phyloP scores from a whole-genome alignment of 2,797 vertebrate species.

The Sarcophilus harrisii region DNA sequence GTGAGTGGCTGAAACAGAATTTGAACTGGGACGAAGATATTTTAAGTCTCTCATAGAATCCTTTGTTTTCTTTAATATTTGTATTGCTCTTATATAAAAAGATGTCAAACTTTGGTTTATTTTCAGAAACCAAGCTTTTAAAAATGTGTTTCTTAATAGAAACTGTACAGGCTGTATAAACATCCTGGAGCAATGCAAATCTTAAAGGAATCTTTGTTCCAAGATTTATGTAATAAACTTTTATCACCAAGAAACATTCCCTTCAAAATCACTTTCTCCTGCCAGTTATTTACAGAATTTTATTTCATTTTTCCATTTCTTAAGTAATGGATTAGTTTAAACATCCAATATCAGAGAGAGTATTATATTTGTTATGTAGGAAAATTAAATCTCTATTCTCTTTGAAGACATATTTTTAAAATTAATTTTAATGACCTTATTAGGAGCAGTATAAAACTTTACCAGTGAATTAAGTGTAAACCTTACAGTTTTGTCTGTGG shows the following conservation, averaged over 20 bases:
- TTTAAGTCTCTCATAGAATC: slow-evolving; percentile 42
- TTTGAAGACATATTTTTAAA: neutral
- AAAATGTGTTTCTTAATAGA: neutral
- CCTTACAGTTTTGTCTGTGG: neutral
- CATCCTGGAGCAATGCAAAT: neutral
- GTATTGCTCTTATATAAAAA: slow-evolving; percentile 48
- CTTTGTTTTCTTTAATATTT: slow-evolving; percentile 43
- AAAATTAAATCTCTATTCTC: neutral
- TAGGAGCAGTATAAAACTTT: neutral
- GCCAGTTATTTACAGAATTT: slow-evolving; percentile 22
- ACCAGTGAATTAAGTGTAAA: neutral
- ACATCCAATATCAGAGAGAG: neutral
- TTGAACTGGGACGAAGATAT: slow-evolving; percentile 1
- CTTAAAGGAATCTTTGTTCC: neutral
- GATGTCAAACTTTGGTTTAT: slow-evolving; percentile 34
- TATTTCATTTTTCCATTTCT: slow-evolving; percentile 3
- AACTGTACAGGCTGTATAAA: neutral
- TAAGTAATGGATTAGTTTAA: neutral
- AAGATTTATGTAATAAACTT: slow-evolving; percentile 22
- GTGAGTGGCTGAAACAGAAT: neutral
- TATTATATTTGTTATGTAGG: slow-evolving; percentile 37
- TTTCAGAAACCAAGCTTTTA: slow-evolving; percentile 23
- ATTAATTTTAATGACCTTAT: neutral
- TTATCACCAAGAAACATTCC: neutral
- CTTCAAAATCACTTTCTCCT: neutral